Evolutionary conservation across 2,113 vertebrate genomes (phyloP), one percentile per base, ranked within the genome.

Genomic region (Malurus alboscapulatus): DNA sequence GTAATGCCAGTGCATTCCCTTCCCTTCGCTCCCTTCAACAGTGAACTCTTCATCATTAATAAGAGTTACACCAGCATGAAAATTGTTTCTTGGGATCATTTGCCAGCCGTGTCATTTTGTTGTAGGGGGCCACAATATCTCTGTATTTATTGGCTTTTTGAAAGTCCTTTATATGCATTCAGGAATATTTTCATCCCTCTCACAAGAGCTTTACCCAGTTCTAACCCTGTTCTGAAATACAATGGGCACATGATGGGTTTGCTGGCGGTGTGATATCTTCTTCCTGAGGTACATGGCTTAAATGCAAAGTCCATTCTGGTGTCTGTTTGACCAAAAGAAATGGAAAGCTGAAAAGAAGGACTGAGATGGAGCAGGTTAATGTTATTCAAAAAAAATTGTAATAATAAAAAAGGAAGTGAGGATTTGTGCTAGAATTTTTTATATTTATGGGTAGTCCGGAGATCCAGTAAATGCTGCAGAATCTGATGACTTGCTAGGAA

Each of bases 71-170:
- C 88, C 84, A 92, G 74, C 79, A 80, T 90, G 90, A 90, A 88
- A 90, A 87, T 83, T 84, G 65, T 90, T 94, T 61, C 61, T 83
- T 69, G 63, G 91, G 62, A 91, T 79, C 20, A 26, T 91, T 85
- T 87, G 92, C 90, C 54, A 84, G 65, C 88, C 58, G 0, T 92
- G 82, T 89, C 92, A 78, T 94, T 95, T 88, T 68, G n/a, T 91
- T 87, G 72, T 74, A 71, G 77, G 68, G 63, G 78, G 27, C 30
- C 14, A 40, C 66, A 79, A 57, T 89, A 65, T 84, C 51, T 2
- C 69, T 93, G 83, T 87, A 62, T 88, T 90, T 95, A 92, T 84
- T 95, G 84, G 92, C 82, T 96, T 77, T 85, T 92, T 91, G 79
- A 32, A 69, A 84, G 91, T 45, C 85, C 57, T 72, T 92, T 68